Percentiles rank a stretch among this genome's conserved stretches.
phyloP scores from a whole-genome alignment of 2,113 vertebrate genomes.

The Ctenomys sociabilis region DNA sequence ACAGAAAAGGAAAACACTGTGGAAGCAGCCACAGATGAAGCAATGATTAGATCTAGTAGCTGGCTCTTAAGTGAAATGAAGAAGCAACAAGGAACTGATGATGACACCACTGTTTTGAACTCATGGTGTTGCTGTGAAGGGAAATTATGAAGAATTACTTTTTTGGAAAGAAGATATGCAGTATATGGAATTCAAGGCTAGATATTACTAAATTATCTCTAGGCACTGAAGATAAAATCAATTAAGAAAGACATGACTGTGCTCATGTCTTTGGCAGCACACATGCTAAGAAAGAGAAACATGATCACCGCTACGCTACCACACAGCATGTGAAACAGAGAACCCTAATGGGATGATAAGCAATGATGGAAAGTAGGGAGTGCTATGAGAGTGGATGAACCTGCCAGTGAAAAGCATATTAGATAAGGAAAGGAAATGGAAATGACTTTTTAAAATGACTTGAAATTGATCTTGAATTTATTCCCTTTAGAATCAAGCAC shows the following conservation, averaged over 20 bases:
- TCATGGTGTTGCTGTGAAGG: background rate
- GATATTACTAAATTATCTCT: background rate
- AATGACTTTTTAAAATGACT: background rate
- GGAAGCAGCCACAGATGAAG: background rate
- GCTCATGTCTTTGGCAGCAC: background rate
- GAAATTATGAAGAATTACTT: background rate
- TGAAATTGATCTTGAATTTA: conserved; percentile 39
- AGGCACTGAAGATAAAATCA: background rate
- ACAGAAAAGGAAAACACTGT: background rate
- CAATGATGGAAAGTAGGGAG: background rate
- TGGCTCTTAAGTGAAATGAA: background rate
- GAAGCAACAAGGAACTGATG: background rate
- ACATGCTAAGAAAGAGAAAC: background rate
- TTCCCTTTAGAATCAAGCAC: background rate
- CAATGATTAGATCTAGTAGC: background rate
- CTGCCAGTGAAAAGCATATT: background rate
- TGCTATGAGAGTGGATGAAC: background rate
- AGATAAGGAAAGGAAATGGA: background rate
- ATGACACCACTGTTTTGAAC: background rate
- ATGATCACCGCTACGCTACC: background rate
- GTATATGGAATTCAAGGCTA: background rate
- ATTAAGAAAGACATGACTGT: background rate
- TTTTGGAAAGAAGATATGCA: background rate
- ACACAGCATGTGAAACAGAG: background rate
- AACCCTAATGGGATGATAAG: background rate